phyloP scores from a whole-genome alignment of 2,888 invertebrate species.

The Leucoma salicis region DNA sequence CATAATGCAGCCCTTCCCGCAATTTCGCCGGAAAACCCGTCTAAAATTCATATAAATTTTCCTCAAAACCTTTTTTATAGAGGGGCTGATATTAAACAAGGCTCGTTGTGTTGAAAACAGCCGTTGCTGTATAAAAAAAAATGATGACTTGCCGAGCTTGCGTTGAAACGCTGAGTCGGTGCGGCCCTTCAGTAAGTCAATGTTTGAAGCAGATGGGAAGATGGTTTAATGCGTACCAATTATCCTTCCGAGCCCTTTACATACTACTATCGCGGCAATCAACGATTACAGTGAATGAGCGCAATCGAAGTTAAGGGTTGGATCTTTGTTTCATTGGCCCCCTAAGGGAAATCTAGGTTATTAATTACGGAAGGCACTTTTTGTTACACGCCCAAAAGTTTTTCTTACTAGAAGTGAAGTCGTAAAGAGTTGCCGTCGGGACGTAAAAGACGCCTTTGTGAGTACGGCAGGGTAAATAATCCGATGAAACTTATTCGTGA shows the following conservation, averaged over 20 bases:
- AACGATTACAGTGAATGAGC: constrained; percentile 21
- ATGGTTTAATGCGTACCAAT: constrained; percentile 43
- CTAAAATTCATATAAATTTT: constrained; percentile 25
- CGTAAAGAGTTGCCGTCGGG: constrained; percentile 3
- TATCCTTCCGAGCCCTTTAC: constrained; percentile 33
- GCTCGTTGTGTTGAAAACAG: constrained; percentile 28
- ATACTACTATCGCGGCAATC: constrained; percentile 29
- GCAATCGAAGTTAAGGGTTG: constrained; percentile 27
- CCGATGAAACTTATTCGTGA: neutral
- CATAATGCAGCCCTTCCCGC: constrained; percentile 14
- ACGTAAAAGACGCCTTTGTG: neutral
- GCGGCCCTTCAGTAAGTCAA: constrained; percentile 41
- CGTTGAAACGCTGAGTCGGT: constrained; percentile 27
- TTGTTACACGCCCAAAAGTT: constrained; percentile 11
- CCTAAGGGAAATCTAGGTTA: constrained; percentile 21
- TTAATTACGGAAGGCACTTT: constrained; percentile 29
- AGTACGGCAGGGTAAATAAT: neutral
- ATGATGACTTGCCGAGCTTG: constrained; percentile 26
- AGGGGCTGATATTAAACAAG: constrained; percentile 25
- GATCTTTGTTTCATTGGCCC: constrained; percentile 20
- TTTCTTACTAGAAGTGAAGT: constrained; percentile 1
- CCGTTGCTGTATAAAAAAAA: constrained; percentile 32
- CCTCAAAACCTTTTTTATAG: constrained; percentile 28
- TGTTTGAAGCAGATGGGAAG: constrained; percentile 37
- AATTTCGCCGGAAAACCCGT: constrained; percentile 10